Evolutionary conservation across 2,113 vertebrate genomes (phyloP).

Genomic region (Podarcis cretensis): DNA sequence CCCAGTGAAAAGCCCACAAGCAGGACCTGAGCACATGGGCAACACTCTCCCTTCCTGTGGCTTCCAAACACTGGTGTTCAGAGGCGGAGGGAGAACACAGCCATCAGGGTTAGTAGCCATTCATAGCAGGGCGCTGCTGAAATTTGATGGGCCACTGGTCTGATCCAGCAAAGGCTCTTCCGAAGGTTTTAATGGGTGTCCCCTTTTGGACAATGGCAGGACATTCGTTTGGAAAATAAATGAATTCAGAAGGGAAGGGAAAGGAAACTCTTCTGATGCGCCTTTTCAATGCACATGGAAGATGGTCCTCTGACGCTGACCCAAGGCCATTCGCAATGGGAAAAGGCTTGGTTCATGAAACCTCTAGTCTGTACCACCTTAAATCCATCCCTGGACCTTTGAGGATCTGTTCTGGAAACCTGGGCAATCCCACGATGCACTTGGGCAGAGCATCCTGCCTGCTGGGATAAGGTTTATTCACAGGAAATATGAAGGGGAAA

Average conservation of each 20-base stretch:
- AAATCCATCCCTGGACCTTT: neutral
- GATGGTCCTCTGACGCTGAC: slow-evolving; percentile 6
- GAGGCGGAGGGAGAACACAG: too few relatives aligned
- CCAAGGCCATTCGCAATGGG: neutral
- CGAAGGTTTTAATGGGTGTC: neutral
- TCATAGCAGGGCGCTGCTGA: neutral
- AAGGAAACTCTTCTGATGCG: slow-evolving; percentile 29
- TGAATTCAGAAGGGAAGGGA: neutral
- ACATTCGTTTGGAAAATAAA: neutral
- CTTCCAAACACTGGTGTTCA: neutral
- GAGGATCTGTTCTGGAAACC: neutral
- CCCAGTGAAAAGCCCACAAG: too few relatives aligned
- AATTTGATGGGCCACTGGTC: neutral
- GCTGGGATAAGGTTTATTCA: slow-evolving; percentile 82
- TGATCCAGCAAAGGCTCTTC: neutral
- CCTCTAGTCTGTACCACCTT: slow-evolving; percentile 37
- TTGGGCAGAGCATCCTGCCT: slow-evolving; percentile 70
- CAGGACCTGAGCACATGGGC: too few relatives aligned
- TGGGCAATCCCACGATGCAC: slow-evolving; percentile 26
- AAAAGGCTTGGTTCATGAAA: neutral
- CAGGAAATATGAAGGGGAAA: slow-evolving; percentile 84
- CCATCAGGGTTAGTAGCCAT: too few relatives aligned
- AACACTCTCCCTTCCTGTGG: too few relatives aligned
- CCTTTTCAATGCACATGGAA: slow-evolving; percentile 25
- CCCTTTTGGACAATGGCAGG: neutral